Evolutionary conservation across 2,888 invertebrate species (phyloP), one percentile per base, ranked within the genome.

Genomic region (Luperina nickerlii): DNA sequence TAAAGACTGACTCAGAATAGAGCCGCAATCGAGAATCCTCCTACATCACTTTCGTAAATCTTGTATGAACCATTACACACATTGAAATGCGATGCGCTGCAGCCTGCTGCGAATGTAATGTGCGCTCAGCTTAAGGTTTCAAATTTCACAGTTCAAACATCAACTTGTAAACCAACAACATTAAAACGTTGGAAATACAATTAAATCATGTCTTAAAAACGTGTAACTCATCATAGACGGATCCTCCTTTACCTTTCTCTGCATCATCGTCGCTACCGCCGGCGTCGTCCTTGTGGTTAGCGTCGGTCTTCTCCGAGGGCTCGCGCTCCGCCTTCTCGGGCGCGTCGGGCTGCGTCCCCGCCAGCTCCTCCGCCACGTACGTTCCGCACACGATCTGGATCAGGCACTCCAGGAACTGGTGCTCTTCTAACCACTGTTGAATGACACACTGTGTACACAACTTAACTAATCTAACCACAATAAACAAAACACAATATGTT

Each of bases 351-450:
- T 74, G 62, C 76, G 71, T 51, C 27, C n/a, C 54, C 11, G 81
- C 68, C 73, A 90, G 81, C 83, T 92, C 92, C 84, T 95, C 95
- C 2, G 94, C 91, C 81, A 90, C 93, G 86, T 95, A 96, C n/a
- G 95, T 94, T 74, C 97, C 96, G 90, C 97, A 97, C 78, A 97
- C 95, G 89, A 97, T 97, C 90, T 96, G 96, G 91, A 97, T 97
- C 93, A 99, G 97, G 94, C 98, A 98, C 96, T 98, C 98, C 88
- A 99, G 98, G 92, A 99, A 97, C 94, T 98, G 97, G 95, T 99
- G 98, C 94, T 98, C 98, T 94, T 98, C 98, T 92, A 99, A 97
- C 99, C 99, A 99, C 99, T 99, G 96, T 13, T 9, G 2, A 65
- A 69, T 15, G 15, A 63, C 48, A 45, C 20, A 38, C 32, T 27